Conservation (phyloP, 1,140 invertebrate species). For the Lepidurus couesii region DNA sequence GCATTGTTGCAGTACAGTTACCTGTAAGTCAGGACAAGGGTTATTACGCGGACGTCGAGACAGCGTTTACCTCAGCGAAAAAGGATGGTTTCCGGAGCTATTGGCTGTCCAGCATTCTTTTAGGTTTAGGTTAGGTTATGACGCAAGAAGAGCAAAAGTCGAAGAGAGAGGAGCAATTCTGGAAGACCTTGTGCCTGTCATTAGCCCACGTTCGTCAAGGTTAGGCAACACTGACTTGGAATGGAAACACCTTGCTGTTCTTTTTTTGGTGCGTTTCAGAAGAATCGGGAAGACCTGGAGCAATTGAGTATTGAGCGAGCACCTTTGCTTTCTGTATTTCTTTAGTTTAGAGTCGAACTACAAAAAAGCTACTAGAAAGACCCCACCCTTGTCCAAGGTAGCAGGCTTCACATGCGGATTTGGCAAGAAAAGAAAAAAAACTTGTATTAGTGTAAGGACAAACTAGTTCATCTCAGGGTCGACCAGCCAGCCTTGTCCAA, state of each 20-base stretch:
- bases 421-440: not conserved
- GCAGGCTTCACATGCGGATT: not conserved
- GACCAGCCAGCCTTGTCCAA: not conserved
- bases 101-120: not conserved
- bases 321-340: conserved; percentile 10
- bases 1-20: too few relatives aligned
- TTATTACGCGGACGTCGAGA: too few relatives aligned
- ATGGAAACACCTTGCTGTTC: not conserved
- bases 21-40: too few relatives aligned
- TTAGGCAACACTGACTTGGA: not conserved
- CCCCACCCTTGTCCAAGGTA: not conserved
- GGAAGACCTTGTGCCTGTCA: conserved; percentile 9
- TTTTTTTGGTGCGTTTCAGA: too few relatives aligned
- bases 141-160: not conserved
- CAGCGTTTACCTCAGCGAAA: not conserved
- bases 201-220: not conserved
- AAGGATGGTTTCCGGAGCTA: not conserved
- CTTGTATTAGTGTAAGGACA: not conserved
- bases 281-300: too few relatives aligned
- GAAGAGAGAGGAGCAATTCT: not conserved
- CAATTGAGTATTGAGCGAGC: too few relatives aligned
- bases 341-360: not conserved
- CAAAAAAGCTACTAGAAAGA: not conserved
- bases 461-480: conserved; percentile 21
- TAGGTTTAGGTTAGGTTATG: not conserved